Evolutionary conservation across 2,113 vertebrate genomes (phyloP).

Genomic region (Podarcis cretensis): DNA sequence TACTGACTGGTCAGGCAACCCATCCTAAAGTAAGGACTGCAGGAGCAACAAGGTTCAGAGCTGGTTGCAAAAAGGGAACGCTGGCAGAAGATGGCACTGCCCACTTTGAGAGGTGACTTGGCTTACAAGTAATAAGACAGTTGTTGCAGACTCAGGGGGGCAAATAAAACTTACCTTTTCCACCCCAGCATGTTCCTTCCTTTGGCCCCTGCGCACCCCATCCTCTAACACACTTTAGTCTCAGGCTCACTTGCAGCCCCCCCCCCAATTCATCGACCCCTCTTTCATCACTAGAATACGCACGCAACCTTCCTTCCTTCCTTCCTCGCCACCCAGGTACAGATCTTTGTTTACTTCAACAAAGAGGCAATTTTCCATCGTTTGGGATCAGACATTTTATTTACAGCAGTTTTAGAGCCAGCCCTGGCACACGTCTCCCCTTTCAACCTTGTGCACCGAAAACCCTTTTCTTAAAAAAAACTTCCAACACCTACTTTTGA

Average conservation of each 20-base stretch:
- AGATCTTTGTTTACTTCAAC: background rate
- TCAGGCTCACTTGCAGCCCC: background rate
- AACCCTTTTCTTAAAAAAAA: too few relatives aligned
- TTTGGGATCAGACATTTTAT: constrained; percentile 5
- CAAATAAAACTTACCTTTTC: background rate
- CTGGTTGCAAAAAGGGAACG: too few relatives aligned
- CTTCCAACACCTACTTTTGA: background rate
- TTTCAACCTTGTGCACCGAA: rapidly evolving
- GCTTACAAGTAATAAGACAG: too few relatives aligned
- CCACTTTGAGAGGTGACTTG: too few relatives aligned
- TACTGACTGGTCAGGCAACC: too few relatives aligned
- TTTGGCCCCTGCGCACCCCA: too few relatives aligned
- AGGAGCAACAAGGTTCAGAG: too few relatives aligned
- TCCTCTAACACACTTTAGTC: too few relatives aligned
- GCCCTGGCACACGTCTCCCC: rapidly evolving
- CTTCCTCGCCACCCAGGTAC: background rate
- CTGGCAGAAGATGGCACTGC: too few relatives aligned
- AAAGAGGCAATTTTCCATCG: background rate
- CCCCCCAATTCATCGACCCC: background rate
- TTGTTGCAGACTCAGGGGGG: background rate
- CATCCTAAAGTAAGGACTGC: too few relatives aligned
- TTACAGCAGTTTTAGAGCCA: background rate
- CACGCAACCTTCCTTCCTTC: background rate
- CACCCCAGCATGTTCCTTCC: too few relatives aligned
- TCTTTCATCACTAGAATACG: too few relatives aligned